Evolutionary conservation across 2,888 invertebrate genomes (phyloP), one percentile per base, ranked within the genome.

Genomic region (Eristalis arbustorum): DNA sequence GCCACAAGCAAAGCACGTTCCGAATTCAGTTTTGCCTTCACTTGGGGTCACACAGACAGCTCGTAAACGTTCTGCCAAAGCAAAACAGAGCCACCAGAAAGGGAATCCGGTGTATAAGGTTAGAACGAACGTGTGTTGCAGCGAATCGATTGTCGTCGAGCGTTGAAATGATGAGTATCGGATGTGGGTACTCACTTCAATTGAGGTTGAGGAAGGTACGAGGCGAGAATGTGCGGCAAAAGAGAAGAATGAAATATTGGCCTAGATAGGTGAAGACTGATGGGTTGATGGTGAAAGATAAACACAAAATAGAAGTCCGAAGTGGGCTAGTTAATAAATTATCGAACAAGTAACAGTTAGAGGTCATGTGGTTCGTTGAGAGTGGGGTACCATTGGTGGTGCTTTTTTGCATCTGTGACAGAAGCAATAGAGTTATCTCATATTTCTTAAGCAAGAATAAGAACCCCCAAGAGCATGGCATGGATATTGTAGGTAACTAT

Each of bases 1-100:
- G 78, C 71, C 71, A n/a, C 71, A 80, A 84, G 49, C 67, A 75
- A 84, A 84, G 75, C 75, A 84, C 80, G 84, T 84, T 75, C 71
- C 80, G 75, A 74, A 66, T 79, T 80, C 69, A 56, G 66, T 67
- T 71, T 80, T 67, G 80, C 79, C 84, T 84, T 84, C 75, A 42
- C 62, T 56, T 79, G 71, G 74, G 57, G 59, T 78, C 68, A 63
- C 37, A 13, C 13, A 13, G 59, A 25, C n/a, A 25, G 23, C 31
- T 18, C 49, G 40, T 13, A 57, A 71, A 40, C 37, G 63, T 78
- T 73, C 72, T 73, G 63, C 63, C 73, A 63, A 68, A 72, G 77
- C 57, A 63, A 77, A 82, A 72, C 67, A 11, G 42, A 34, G 63
- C 28, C 66, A 59, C 28, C 66, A 31, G 79, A 74, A 78, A 75